Conservation (phyloP, 2,797 vertebrate genomes). For the Garrulus glandarius region DNA sequence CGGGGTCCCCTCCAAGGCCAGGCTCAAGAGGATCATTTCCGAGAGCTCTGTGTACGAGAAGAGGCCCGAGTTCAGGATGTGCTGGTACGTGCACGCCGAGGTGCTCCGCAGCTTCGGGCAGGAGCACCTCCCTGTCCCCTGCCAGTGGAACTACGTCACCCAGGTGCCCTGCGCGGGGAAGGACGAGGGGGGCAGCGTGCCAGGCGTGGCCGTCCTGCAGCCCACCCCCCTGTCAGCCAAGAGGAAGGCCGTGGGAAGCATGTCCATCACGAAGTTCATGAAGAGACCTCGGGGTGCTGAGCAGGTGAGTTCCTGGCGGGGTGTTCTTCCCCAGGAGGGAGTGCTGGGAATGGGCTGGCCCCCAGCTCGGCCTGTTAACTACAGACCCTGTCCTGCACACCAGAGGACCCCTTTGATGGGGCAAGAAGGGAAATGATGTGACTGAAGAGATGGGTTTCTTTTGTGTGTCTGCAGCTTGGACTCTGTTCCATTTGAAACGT, state of each 20-base stretch:
- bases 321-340: neutral
- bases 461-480: neutral
- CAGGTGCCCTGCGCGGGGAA: conserved; percentile 71
- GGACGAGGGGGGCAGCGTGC: conserved; percentile 62
- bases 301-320: conserved; percentile 76
- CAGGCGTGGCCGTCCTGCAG: neutral
- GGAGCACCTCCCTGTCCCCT: conserved; percentile 89
- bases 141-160: conserved; percentile 93
- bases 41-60: conserved; percentile 93
- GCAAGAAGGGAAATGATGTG: neutral
- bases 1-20: conserved; percentile 85
- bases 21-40: conserved; percentile 87
- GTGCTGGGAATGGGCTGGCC: neutral
- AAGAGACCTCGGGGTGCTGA: conserved; percentile 80
- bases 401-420: neutral
- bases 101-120: conserved; percentile 83
- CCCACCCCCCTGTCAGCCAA: conserved; percentile 70
- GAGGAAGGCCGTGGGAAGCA: conserved; percentile 85
- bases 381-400: neutral
- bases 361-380: neutral
- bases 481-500: neutral
- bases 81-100: conserved; percentile 91
- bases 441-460: neutral
- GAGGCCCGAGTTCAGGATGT: conserved; percentile 83
- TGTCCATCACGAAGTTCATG: conserved; percentile 97